Conservation (phyloP, 2,888 invertebrate genomes). For the Xylota segnis region DNA sequence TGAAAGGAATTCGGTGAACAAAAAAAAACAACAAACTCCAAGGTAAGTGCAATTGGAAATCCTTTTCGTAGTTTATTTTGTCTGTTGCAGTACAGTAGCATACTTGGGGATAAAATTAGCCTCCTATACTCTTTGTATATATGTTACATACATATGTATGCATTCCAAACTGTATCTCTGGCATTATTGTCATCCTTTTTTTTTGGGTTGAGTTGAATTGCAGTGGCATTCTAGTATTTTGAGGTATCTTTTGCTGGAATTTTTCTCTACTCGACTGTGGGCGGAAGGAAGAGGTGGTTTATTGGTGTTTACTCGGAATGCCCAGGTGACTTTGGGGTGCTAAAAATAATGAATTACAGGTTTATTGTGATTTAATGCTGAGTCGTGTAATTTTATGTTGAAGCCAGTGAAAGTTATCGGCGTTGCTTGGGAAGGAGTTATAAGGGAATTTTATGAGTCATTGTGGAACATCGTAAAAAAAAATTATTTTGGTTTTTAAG, state of each 20-base stretch:
- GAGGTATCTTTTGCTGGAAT: not conserved
- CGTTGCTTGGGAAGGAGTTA: not conserved
- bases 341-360: slow-evolving; percentile 23
- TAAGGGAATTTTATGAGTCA: not conserved
- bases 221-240: not conserved
- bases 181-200: slow-evolving; percentile 25
- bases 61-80: slow-evolving; percentile 1
- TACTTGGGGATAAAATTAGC: slow-evolving; percentile 1
- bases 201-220: slow-evolving; percentile 17
- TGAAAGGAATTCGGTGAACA: slow-evolving; percentile 35
- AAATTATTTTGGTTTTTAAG: not conserved
- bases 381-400: slow-evolving; percentile 18
- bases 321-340: slow-evolving; percentile 14
- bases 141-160: not conserved
- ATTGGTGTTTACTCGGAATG: not conserved
- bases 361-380: slow-evolving; percentile 37
- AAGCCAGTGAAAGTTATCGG: slow-evolving; percentile 19
- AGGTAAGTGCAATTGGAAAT: slow-evolving; percentile 57
- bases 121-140: not conserved
- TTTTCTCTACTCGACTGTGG: not conserved
- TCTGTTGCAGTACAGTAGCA: not conserved
- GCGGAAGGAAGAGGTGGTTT: not conserved
- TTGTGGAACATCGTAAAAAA: not conserved
- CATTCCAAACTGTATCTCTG: not conserved
- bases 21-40: slow-evolving; percentile 19